Conservation (phyloP, 1,140 invertebrate species). For the Microvelia longipes region DNA sequence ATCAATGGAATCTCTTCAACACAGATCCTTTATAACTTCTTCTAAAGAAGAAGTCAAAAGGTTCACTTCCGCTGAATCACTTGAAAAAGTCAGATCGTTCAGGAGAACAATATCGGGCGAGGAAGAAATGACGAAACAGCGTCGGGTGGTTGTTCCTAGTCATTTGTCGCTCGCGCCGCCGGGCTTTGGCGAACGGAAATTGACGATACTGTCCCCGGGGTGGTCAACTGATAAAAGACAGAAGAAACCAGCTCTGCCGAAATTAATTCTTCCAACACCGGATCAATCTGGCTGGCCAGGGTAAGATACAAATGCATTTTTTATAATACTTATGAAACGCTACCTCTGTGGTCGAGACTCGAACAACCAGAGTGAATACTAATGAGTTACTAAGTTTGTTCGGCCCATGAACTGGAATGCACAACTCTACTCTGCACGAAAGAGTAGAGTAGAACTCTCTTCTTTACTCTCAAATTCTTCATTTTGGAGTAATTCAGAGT, state of each 20-base stretch:
- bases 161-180: slow-evolving; percentile 52
- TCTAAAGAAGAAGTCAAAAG: slow-evolving; percentile 46
- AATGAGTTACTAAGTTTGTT: too few species aligned
- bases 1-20: slow-evolving; percentile 45
- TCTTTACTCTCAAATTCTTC: too few species aligned
- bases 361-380: too few species aligned
- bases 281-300: slow-evolving; percentile 42
- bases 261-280: slow-evolving; percentile 52
- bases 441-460: too few species aligned
- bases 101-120: slow-evolving; percentile 39
- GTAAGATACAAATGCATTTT: too few species aligned
- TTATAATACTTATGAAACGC: too few species aligned
- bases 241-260: slow-evolving; percentile 55
- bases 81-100: slow-evolving; percentile 5
- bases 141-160: slow-evolving; percentile 38
- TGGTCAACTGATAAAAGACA: slow-evolving; percentile 36
- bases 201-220: slow-evolving; percentile 54
- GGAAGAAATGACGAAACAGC: slow-evolving; percentile 44
- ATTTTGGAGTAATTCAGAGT: too few species aligned
- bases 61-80: slow-evolving; percentile 26
- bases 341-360: too few species aligned
- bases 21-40: slow-evolving; percentile 39
- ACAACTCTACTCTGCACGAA: too few species aligned
- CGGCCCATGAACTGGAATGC: too few species aligned
- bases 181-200: slow-evolving; percentile 36